phyloP scores from a whole-genome alignment of 1,140 invertebrate genomes.

The Cydia fagiglandana region DNA sequence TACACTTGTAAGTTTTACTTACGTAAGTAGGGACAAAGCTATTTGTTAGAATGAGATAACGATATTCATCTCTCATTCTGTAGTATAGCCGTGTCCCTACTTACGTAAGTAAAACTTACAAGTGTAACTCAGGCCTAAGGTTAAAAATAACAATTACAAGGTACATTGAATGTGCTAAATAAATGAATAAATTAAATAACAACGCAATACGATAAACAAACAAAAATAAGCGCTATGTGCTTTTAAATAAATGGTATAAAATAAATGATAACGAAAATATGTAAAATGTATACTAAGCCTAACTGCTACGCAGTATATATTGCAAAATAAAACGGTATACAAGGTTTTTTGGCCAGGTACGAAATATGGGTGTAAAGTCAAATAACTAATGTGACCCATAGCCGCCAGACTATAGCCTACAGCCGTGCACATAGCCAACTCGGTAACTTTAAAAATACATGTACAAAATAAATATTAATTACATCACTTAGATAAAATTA shows the following conservation, averaged over 20 bases:
- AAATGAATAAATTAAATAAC: constrained; percentile 13
- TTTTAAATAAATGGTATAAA: background rate
- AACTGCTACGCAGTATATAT: background rate
- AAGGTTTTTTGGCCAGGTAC: background rate
- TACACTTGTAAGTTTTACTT: too few species aligned
- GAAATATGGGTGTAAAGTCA: background rate
- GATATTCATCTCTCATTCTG: too few species aligned
- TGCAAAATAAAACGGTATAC: background rate
- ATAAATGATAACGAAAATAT: background rate
- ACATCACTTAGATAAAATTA: background rate
- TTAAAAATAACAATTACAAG: constrained; percentile 23
- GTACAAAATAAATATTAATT: background rate
- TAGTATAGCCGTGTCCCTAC: too few species aligned
- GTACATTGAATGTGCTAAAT: background rate
- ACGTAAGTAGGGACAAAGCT: too few species aligned
- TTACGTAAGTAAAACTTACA: too few species aligned
- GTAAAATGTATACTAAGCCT: background rate
- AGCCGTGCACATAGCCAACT: background rate
- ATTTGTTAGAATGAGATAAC: too few species aligned
- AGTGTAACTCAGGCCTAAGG: too few species aligned
- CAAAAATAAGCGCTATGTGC: constrained; percentile 5
- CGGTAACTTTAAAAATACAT: background rate
- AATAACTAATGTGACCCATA: background rate
- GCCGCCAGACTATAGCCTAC: background rate
- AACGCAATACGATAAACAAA: background rate